Evolutionary conservation across 2,113 vertebrate species (phyloP), one percentile per base, ranked within the genome.

Genomic region (Otocyon megalotis): DNA sequence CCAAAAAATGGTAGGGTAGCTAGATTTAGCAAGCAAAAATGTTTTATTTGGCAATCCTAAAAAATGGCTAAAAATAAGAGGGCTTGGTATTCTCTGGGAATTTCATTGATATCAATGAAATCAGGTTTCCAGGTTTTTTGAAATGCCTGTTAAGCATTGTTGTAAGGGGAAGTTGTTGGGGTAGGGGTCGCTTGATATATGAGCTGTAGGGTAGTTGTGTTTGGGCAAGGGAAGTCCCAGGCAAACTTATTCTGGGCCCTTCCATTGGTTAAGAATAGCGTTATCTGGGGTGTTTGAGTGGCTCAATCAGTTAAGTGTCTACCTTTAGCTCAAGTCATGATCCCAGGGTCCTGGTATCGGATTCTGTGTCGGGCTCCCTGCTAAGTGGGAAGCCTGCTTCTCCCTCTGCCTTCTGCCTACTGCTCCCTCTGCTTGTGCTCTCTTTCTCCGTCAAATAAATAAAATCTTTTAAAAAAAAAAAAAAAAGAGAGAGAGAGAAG

Each of bases 1-100:
- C 22, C 11, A 3, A 2, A 17, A 89, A 96, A 96, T 53, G 43
- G 26, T 37, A 72, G 53, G 26, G 24, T 88, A 94, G 32, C 37
- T 90, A 88, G 82, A 85, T 82, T 92, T 96, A 91, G 54, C 5
- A 93, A 91, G 50, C 90, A 65, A 88, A 96, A 85, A 90, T 88
- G 65, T 92, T 87, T 93, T 93, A 88, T 82, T 30, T 93, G 24
- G 35, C 60, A 95, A 90, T 37, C 22, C 56, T 72, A 84, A 90
- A 95, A 87, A 87, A 28, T 96, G n/a, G 20, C 56, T 90, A 56
- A 65, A 96, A 80, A 95, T 69, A 67, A 90, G 84, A 96, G n/a
- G 50, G 30, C 7, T 93, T 88, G 58, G 53, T 93, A 69, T 72
- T 93, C 35, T 95, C 43, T 79, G 32, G 35, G 56, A 58, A 80